A percentile compares a stretch with the other conserved stretches of the same genome.
phyloP scores from a whole-genome alignment of 2,888 invertebrate species.

The Dasypolia templi region DNA sequence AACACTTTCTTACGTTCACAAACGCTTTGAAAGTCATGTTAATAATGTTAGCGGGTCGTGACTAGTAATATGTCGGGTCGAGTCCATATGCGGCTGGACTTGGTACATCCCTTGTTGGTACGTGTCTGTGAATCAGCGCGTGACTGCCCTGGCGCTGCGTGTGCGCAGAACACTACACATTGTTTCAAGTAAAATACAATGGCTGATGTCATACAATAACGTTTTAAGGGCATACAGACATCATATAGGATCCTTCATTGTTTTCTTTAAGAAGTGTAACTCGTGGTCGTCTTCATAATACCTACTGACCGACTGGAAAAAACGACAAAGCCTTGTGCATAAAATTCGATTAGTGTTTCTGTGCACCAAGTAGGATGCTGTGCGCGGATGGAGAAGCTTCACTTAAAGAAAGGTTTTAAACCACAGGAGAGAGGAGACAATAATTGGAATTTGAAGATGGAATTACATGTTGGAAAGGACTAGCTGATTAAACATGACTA shows the following conservation, averaged over 20 bases:
- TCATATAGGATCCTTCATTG: conserved; percentile 43
- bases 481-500: background rate
- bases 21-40: conserved; percentile 64
- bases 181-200: conserved; percentile 81
- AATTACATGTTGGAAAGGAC: background rate
- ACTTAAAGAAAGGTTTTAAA: background rate
- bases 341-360: background rate
- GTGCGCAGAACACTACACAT: conserved; percentile 75
- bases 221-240: conserved; percentile 71
- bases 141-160: conserved; percentile 76
- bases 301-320: conserved; percentile 20
- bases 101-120: conserved; percentile 72
- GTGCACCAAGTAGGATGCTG: background rate
- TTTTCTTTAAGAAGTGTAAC: conserved; percentile 34
- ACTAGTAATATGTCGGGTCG: conserved; percentile 68
- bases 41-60: conserved; percentile 73
- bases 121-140: conserved; percentile 81
- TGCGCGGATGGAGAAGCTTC: background rate
- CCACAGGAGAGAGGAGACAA: background rate
- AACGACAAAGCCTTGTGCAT: conserved; percentile 16
- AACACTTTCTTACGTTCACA: conserved; percentile 2
- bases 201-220: conserved; percentile 83
- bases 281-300: conserved; percentile 25
- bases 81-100: conserved; percentile 70
- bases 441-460: background rate